A percentile compares a stretch with the other conserved stretches of the same genome.
These are phyloP conservation scores for Pseudomyrmex cubaensis DNA, from an alignment of 1,140 invertebrate species.

Conservation along the genomic window DNA sequence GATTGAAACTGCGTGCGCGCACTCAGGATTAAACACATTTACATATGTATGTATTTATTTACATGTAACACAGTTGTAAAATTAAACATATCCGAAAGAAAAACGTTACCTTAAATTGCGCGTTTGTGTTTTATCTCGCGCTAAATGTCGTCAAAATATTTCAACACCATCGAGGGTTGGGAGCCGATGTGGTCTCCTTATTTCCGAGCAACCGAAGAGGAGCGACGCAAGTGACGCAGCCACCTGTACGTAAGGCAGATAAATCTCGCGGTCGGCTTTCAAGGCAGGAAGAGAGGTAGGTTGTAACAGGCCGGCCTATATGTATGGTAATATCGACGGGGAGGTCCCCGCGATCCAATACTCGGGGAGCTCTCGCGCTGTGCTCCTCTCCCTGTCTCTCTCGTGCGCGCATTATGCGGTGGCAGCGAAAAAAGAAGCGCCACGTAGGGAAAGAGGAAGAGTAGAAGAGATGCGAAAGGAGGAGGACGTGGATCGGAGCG, in stretches of 20 bases:
- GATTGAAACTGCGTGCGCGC: background rate
- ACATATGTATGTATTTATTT: no score
- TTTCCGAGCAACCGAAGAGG: constrained; percentile 52
- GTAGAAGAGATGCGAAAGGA: constrained; percentile 22
- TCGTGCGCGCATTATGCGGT: constrained; percentile 69
- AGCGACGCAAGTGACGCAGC: constrained; percentile 61
- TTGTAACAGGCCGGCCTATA: constrained; percentile 77
- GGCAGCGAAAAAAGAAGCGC: constrained; percentile 69
- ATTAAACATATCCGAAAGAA: no score
- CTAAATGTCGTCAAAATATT: constrained; percentile 30
- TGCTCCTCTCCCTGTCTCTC: constrained; percentile 21
- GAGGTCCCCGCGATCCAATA: constrained; percentile 73
- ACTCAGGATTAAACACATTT: no score
- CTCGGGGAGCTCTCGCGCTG: constrained; percentile 33
- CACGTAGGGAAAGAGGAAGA: constrained; percentile 29
- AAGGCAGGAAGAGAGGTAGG: constrained; percentile 71
- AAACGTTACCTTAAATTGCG: background rate
- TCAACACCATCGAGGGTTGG: constrained; percentile 6
- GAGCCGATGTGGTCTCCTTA: constrained; percentile 41
- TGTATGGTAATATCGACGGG: constrained; percentile 80
- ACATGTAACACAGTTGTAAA: no score
- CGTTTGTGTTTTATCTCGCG: background rate
- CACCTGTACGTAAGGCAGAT: constrained; percentile 76
- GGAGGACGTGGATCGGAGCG: constrained; percentile 40
- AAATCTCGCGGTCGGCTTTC: constrained; percentile 71